A percentile compares a stretch with the other conserved stretches of the same genome.
Conservation (phyloP, 2,797 vertebrate genomes). For the Botia kubotai region DNA sequence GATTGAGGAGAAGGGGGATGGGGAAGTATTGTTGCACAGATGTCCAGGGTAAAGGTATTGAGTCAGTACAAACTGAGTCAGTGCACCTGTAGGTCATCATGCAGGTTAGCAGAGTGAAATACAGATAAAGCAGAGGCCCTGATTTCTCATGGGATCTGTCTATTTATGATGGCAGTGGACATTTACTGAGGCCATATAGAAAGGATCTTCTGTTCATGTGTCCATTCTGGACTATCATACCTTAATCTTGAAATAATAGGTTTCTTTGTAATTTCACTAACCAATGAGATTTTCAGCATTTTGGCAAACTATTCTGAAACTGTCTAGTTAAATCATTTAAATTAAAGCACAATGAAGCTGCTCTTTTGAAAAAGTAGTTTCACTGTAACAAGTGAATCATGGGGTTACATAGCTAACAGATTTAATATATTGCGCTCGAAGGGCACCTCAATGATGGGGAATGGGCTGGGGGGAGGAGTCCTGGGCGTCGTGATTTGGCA, state of each 20-base stretch:
- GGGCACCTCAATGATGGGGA: too few relatives aligned
- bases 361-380: too few relatives aligned
- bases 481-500: too few relatives aligned
- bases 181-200: slow-evolving; percentile 4
- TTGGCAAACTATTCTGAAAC: too few relatives aligned
- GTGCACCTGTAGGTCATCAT: slow-evolving; percentile 40
- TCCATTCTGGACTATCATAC: neutral
- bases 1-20: neutral
- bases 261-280: too few relatives aligned
- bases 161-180: slow-evolving; percentile 13
- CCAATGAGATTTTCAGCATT: too few relatives aligned
- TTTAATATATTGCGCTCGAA: too few relatives aligned
- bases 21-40: slow-evolving; percentile 39
- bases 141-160: slow-evolving; percentile 43
- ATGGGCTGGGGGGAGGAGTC: too few relatives aligned
- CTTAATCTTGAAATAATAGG: too few relatives aligned
- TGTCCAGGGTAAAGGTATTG: slow-evolving; percentile 16
- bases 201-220: slow-evolving; percentile 6
- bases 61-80: neutral
- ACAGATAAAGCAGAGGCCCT: neutral
- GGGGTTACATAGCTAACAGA: too few relatives aligned
- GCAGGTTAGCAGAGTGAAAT: slow-evolving; percentile 31
- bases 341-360: too few relatives aligned
- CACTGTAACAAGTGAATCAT: too few relatives aligned
- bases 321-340: neutral